A percentile compares a stretch with the other conserved stretches of the same genome.
phyloP scores from a whole-genome alignment of 1,140 invertebrate genomes.

The Capitella teleta region DNA sequence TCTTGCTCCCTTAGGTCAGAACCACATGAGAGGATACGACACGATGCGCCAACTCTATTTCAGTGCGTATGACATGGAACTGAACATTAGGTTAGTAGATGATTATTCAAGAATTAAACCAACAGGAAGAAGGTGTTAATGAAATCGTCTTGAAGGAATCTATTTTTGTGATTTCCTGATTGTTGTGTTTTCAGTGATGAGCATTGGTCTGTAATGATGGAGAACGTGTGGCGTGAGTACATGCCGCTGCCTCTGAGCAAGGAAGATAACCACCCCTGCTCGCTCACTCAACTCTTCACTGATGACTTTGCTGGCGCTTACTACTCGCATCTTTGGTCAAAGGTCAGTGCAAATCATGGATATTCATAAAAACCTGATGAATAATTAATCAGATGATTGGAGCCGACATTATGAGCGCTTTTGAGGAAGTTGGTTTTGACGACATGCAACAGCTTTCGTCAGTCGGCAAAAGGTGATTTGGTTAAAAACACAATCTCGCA shows the following conservation, averaged over 20 bases:
- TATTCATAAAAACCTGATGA: constrained; percentile 8
- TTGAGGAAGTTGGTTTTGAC: constrained; percentile 52
- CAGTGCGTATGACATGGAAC: constrained; percentile 70
- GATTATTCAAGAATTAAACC: background rate
- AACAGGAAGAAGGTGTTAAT: background rate
- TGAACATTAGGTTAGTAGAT: constrained; percentile 56
- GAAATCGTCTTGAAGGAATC: background rate
- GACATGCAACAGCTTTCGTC: constrained; percentile 22
- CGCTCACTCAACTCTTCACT: constrained; percentile 50
- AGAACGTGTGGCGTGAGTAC: constrained; percentile 64
- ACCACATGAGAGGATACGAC: constrained; percentile 65
- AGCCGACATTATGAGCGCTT: constrained; percentile 78
- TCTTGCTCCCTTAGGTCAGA: constrained; percentile 49
- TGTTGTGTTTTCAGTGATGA: constrained; percentile 41
- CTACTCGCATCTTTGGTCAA: constrained; percentile 42
- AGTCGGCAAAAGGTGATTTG: constrained; percentile 34
- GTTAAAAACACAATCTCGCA: background rate
- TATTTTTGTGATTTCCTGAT: background rate
- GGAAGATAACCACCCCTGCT: constrained; percentile 65
- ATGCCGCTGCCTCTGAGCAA: constrained; percentile 60
- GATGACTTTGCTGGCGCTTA: constrained; percentile 40
- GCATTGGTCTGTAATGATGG: constrained; percentile 69
- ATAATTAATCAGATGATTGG: constrained; percentile 58
- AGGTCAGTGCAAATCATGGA: constrained; percentile 21
- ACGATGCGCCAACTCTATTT: constrained; percentile 67